Base-by-base conservation (phyloP, 2,113 vertebrate genomes). In the Otolemur garnettii region DNA sequence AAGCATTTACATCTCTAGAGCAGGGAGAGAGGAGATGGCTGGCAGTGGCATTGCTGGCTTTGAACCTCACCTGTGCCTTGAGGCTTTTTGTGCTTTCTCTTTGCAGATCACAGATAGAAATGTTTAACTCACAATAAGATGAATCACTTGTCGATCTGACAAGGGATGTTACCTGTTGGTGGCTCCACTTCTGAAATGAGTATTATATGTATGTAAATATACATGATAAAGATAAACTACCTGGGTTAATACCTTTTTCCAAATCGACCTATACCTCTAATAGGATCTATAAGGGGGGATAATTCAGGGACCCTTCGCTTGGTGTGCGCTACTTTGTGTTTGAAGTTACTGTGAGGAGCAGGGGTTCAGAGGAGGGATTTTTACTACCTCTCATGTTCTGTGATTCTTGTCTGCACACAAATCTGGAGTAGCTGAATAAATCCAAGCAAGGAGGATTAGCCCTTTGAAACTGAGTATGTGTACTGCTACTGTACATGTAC, bases 141-240 rank as follows among this genome's bases (percentile, higher is more conserved):
- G 24, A 75, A 35, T 81, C 81, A 38, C 45, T 68, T 87, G 14
- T 62, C 83, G 35, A 87, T 91, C 42, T 83, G 50, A 83, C 38
- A 14, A 80, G 35, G 71, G 57, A 91, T 50, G 45, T 82, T 81
- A 28, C 66, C 10, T 30, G 33, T 85, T 35, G n/a, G 26, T 21
- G 74, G 69, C 64, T 88, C 53, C 2, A 17, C 57, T 82, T 91
- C 60, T 93, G 17, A 91, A 81, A 96, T 60, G 59, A 91, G 22
- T 59, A 69, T 30, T n/a, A 38, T 8, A 14, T 26, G 14, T 45
- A 50, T 50, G 9, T 69, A 87, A 87, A 87, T 81, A 35, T 79
- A 15, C 33, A 35, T 59, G 57, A 19, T 66, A 53, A 89, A 77
- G 71, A 59, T 35, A 24, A 83, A 2, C 33, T 1, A 9, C 24